These are phyloP conservation scores for Leptobrachium ailaonicum DNA, from an alignment of 2,113 vertebrate genomes.

Conservation along the genomic window DNA sequence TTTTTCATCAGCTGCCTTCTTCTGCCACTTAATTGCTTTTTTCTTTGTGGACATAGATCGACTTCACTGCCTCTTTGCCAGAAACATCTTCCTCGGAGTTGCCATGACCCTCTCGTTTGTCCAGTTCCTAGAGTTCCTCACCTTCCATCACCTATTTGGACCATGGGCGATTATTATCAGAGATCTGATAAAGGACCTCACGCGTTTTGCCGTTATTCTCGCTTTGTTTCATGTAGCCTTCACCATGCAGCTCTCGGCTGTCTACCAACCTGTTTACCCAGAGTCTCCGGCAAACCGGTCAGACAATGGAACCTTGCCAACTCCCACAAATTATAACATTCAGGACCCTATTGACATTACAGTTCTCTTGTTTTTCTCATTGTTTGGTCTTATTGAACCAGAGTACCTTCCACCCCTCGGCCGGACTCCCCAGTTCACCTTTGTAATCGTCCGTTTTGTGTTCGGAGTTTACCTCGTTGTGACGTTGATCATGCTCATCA, in stretches of 20 bases:
- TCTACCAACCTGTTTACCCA: slow-evolving; percentile 61
- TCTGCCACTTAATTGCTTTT: slow-evolving; percentile 61
- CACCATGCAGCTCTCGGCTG: slow-evolving; percentile 59
- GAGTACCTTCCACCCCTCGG: slow-evolving; percentile 49
- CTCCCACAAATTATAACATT: not conserved
- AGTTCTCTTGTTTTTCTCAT: slow-evolving; percentile 60
- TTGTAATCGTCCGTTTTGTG: slow-evolving; percentile 52
- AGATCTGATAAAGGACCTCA: slow-evolving; percentile 65
- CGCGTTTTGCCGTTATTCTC: slow-evolving; percentile 63
- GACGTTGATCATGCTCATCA: slow-evolving; percentile 62
- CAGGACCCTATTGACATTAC: slow-evolving; percentile 56
- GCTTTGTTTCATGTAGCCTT: slow-evolving; percentile 62
- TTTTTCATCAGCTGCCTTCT: slow-evolving; percentile 54
- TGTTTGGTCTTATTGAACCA: slow-evolving; percentile 60
- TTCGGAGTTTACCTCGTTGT: slow-evolving; percentile 64
- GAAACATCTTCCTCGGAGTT: slow-evolving; percentile 60
- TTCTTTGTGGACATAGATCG: slow-evolving; percentile 40
- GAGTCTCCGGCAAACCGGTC: not conserved
- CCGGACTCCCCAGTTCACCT: slow-evolving; percentile 50
- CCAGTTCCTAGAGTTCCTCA: slow-evolving; percentile 65
- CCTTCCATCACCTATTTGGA: slow-evolving; percentile 65
- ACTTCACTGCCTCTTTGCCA: slow-evolving; percentile 59
- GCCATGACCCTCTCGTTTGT: slow-evolving; percentile 63
- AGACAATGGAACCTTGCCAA: slow-evolving; percentile 1
- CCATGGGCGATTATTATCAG: slow-evolving; percentile 66